A percentile compares a stretch with the other conserved stretches of the same genome.
Evolutionary conservation across 2,888 invertebrate species (phyloP).

Genomic region (Pharmacophagus antenor): DNA sequence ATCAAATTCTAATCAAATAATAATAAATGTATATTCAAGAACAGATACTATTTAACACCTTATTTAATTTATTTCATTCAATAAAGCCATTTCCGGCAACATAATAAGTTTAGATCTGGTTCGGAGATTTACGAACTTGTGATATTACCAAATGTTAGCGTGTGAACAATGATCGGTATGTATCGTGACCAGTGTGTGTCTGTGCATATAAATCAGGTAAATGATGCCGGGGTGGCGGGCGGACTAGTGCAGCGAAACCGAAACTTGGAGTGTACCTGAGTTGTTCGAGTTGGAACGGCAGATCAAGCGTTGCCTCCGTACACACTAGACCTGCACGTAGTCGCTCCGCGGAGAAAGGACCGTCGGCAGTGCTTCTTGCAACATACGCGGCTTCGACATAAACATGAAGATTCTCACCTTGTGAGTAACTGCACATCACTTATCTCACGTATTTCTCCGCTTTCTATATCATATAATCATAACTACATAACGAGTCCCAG

Average conservation of each 20-base stretch:
- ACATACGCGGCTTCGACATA: constrained; percentile 43
- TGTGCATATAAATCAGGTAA: constrained; percentile 60
- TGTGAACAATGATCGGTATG: constrained; percentile 53
- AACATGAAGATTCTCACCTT: constrained; percentile 69
- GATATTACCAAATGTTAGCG: constrained; percentile 43
- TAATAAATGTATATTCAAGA: too few relatives aligned
- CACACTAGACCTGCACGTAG: constrained; percentile 65
- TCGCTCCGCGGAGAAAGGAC: constrained; percentile 63
- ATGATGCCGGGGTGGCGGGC: constrained; percentile 47
- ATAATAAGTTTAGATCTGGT: constrained; percentile 49
- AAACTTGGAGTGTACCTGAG: constrained; percentile 49
- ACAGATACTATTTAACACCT: background rate
- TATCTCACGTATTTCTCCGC: constrained; percentile 19
- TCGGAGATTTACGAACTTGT: constrained; percentile 34
- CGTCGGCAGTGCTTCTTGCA: constrained; percentile 53
- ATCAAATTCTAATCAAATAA: too few relatives aligned
- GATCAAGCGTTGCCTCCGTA: constrained; percentile 70
- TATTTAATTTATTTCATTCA: background rate
- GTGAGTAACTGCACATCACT: constrained; percentile 50
- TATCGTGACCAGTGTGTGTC: constrained; percentile 45
- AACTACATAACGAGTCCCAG: constrained; percentile 36
- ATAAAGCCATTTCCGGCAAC: background rate
- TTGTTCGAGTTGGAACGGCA: constrained; percentile 54
- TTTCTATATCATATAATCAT: constrained; percentile 15
- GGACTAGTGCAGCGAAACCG: constrained; percentile 43